Percentiles rank a stretch among this genome's conserved stretches.
phyloP scores from a whole-genome alignment of 2,888 invertebrate species.

The Tetranychus truncatus region DNA sequence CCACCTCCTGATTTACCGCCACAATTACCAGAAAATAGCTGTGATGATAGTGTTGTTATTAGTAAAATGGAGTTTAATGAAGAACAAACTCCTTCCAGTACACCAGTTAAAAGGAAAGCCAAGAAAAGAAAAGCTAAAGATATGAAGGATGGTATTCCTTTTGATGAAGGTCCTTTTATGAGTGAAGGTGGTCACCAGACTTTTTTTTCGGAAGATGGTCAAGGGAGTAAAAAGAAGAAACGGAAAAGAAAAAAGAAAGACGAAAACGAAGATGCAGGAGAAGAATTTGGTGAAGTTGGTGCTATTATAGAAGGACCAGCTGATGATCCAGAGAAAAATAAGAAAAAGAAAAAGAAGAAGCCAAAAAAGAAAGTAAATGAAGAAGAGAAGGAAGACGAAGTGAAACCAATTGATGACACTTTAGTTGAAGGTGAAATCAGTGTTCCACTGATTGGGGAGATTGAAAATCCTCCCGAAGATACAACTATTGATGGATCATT shows the following conservation, averaged over 20 bases:
- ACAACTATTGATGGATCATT: constrained; percentile 7
- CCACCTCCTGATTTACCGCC: not conserved
- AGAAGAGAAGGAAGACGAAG: constrained; percentile 29
- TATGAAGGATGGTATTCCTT: not conserved
- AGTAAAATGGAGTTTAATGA: not conserved
- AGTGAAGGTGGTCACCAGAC: not conserved
- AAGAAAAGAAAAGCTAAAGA: not conserved
- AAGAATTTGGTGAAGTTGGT: not conserved
- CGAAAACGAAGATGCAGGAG: constrained; percentile 5
- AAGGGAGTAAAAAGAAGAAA: constrained; percentile 2
- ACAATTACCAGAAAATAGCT: not conserved
- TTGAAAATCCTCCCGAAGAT: not conserved
- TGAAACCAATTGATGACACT: too few relatives aligned
- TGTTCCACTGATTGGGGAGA: not conserved
- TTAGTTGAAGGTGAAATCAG: too few relatives aligned
- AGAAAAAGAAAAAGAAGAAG: constrained; percentile 22
- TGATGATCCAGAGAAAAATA: constrained; percentile 3
- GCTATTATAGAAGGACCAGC: not conserved
- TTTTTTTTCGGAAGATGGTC: constrained; percentile 7
- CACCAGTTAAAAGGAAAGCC: not conserved
- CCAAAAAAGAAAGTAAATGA: constrained; percentile 39
- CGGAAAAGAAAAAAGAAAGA: constrained; percentile 3
- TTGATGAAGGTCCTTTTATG: not conserved
- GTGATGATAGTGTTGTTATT: not conserved
- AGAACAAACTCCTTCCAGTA: not conserved